These are phyloP conservation scores for Trematocara unimaculatum DNA, from an alignment of 2,113 vertebrate genomes.

Conservation along the genomic window DNA sequence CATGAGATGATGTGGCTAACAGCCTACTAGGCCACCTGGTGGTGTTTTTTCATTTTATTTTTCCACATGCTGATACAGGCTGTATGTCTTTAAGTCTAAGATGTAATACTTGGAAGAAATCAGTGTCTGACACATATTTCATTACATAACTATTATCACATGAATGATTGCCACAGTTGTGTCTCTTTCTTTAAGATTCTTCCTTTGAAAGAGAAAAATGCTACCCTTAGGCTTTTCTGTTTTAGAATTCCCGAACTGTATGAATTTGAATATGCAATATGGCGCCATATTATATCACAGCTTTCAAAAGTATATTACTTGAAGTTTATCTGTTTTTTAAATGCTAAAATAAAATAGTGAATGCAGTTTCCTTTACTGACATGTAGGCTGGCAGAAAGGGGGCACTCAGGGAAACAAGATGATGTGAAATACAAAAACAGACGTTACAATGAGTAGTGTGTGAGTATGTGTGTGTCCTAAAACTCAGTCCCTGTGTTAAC, in stretches of 20 bases:
- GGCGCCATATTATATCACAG: background rate
- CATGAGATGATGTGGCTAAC: background rate
- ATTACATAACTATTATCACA: background rate
- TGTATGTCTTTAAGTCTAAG: background rate
- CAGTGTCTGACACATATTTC: background rate
- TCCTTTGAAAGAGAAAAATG: background rate
- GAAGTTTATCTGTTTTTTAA: background rate
- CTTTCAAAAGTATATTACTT: background rate
- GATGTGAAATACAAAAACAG: background rate
- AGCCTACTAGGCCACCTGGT: background rate
- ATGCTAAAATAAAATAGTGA: background rate
- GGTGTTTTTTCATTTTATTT: background rate
- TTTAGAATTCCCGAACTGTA: background rate
- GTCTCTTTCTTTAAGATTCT: background rate
- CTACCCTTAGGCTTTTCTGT: background rate
- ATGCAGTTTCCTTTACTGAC: background rate
- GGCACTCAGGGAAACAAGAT: rapidly evolving
- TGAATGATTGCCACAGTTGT: background rate
- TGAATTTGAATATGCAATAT: background rate
- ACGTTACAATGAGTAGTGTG: background rate
- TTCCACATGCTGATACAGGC: background rate
- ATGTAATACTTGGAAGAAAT: background rate
- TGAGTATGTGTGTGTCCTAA: background rate
- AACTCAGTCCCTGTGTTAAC: background rate
- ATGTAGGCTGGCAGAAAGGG: background rate